Percentiles rank a stretch among this genome's conserved stretches.
Conservation (phyloP, 2,888 invertebrate genomes). For the Antheraea assamensis region DNA sequence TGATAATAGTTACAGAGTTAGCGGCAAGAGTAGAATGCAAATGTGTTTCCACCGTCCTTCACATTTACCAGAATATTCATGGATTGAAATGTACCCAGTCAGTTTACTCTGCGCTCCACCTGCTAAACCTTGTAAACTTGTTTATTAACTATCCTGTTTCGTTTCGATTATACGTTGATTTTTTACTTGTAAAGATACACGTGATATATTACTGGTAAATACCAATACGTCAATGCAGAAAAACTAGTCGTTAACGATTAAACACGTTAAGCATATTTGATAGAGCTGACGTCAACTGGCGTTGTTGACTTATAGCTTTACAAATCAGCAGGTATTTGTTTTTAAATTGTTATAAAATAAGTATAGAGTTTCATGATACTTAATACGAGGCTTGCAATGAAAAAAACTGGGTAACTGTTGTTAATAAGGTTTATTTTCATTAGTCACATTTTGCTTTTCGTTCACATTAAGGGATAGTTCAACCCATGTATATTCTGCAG, state of each 20-base stretch:
- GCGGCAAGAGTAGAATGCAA: slow-evolving; percentile 18
- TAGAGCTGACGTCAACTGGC: not conserved
- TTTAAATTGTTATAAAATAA: not conserved
- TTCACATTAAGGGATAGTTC: no score
- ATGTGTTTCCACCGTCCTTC: slow-evolving; percentile 17
- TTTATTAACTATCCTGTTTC: slow-evolving; percentile 5
- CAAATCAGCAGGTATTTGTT: not conserved
- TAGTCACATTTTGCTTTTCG: no score
- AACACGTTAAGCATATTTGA: not conserved
- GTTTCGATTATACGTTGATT: not conserved
- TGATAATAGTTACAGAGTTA: slow-evolving; percentile 7
- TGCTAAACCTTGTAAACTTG: slow-evolving; percentile 11
- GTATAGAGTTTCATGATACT: not conserved
- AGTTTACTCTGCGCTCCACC: slow-evolving; percentile 13
- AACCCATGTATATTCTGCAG: no score
- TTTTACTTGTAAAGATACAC: not conserved
- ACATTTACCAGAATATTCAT: slow-evolving; percentile 24
- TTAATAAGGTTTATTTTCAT: no score
- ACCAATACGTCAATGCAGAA: not conserved
- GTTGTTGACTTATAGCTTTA: not conserved
- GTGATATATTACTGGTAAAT: not conserved
- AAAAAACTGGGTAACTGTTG: not conserved
- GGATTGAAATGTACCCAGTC: slow-evolving; percentile 18
- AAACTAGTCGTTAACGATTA: not conserved
- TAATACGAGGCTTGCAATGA: not conserved